Conservation (phyloP, 2,113 vertebrate genomes). For the Aptenodytes forsteri region DNA sequence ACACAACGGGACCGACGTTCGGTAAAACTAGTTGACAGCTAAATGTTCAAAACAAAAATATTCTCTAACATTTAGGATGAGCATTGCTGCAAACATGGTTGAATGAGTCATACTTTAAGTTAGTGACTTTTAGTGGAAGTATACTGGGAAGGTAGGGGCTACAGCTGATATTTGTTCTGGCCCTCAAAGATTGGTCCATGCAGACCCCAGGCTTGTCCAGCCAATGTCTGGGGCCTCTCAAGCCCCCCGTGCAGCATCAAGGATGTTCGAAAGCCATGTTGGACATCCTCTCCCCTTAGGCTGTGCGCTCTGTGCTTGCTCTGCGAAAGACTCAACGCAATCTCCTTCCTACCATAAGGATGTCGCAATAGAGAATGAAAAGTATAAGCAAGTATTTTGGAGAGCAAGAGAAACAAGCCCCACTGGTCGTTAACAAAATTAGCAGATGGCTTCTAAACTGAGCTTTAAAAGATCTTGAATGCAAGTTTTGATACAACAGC, state of each 20-base stretch:
- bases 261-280: background rate
- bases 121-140: background rate
- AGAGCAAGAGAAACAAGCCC: background rate
- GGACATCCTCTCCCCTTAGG: background rate
- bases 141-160: background rate
- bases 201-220: background rate
- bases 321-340: background rate
- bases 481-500: background rate
- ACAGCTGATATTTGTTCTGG: background rate
- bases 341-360: background rate
- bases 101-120: background rate
- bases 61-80: background rate
- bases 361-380: background rate
- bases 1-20: rapidly evolving
- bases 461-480: background rate
- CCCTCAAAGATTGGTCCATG: background rate
- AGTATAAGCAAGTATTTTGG: background rate
- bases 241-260: background rate
- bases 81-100: background rate
- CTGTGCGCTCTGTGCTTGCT: background rate
- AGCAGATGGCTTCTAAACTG: background rate
- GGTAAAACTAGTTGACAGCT: background rate
- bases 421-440: background rate
- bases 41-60: background rate
- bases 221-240: rapidly evolving